Base-by-base conservation (phyloP, 2,797 vertebrate genomes). In the Sandelia bainsii region DNA sequence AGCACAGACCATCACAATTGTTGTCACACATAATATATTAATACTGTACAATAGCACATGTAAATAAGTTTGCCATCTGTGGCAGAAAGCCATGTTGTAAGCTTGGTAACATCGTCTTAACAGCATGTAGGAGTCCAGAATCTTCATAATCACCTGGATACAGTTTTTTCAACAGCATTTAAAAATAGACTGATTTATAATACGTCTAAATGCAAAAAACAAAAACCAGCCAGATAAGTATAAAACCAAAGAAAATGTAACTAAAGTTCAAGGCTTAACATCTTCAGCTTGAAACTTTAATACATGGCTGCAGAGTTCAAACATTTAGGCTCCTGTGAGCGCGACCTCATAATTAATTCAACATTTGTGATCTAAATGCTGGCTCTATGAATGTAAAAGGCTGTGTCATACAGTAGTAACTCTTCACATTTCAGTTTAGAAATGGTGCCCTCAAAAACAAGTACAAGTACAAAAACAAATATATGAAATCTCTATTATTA, bases 301-400 rank as follows among this genome's bases (percentile, higher is more conserved):
- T 74, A 48, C 6, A n/a, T 13, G 37, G 78, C 40, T 57, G 75
- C 46, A 70, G 40, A 42, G 49, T 84, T 80, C 62, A 82, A 76
- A 83, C 60, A 75, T 82, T 72, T 69, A 62, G 46, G 62, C 67
- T 76, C 22, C 48, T 69, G 63, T 71, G 51, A 72, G 66, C 50
- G 46, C 72, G 69, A 84, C 48, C 56, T 80, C 59, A 83, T 90
- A 52, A 86, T 56, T 88, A 79, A 90, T 89, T 86, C 45, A 84
- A 27, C 39, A 39, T 27, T n/a, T 34, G 27, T 51, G 45, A 79
- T 62, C 58, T 57, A 64, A 80, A 68, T 44, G 27, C 14, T 0
- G 20, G 27, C 39, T 64, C 70, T 52, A 45, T 67, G 19, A 74
- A 71, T 39, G n/a, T n/a, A n/a, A 63, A 69, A 69, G 12, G 56